phyloP scores from a whole-genome alignment of 2,797 vertebrate species.

The Spea hammondii region DNA sequence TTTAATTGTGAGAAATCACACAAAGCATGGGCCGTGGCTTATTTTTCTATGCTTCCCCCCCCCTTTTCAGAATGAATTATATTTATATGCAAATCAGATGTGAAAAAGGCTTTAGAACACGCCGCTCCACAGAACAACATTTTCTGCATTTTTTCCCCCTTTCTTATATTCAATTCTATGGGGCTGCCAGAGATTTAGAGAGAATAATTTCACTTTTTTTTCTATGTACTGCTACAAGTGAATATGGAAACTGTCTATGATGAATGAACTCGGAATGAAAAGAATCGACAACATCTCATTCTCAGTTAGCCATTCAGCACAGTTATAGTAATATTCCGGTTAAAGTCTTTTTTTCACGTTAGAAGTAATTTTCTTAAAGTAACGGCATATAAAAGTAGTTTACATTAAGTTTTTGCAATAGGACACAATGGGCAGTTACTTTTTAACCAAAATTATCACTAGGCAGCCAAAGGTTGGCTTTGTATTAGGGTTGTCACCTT shows the following conservation, averaged over 20 bases:
- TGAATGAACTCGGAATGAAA: too few species aligned
- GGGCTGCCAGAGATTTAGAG: slow-evolving; percentile 27
- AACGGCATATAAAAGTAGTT: too few species aligned
- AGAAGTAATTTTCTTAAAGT: too few species aligned
- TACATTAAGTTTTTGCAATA: too few species aligned
- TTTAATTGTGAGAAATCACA: slow-evolving; percentile 45
- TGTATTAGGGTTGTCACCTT: too few species aligned
- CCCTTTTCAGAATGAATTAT: slow-evolving; percentile 43
- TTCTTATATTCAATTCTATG: slow-evolving; percentile 39
- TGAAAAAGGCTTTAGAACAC: slow-evolving; percentile 36
- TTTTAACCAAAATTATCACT: too few species aligned
- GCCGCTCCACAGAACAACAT: slow-evolving; percentile 35
- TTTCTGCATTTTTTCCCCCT: slow-evolving; percentile 10
- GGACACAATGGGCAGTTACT: too few species aligned
- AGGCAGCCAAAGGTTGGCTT: too few species aligned
- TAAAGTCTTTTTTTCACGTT: background rate
- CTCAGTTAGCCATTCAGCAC: background rate
- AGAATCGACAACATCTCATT: too few species aligned
- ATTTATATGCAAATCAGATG: slow-evolving; percentile 52
- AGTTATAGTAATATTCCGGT: background rate
- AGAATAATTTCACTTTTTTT: slow-evolving; percentile 31
- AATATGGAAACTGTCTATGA: background rate
- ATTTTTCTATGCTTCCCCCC: slow-evolving; percentile 36
- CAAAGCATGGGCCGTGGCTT: slow-evolving; percentile 47
- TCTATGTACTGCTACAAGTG: too few species aligned